Base-by-base conservation (phyloP, 2,113 vertebrate genomes). In the Mellivora capensis region DNA sequence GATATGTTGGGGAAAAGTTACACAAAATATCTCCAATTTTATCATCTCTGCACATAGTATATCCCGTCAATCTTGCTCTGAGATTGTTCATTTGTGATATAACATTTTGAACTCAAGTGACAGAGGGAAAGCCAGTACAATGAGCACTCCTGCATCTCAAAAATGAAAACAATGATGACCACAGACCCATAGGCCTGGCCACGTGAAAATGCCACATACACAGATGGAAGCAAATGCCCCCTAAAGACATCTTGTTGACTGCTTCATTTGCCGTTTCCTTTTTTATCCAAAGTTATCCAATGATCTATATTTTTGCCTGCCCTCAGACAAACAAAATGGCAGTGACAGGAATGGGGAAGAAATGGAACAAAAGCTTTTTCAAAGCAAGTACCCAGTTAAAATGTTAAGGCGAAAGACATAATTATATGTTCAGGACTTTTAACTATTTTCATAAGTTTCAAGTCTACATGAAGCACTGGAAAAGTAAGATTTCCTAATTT, bases 401-500 rank as follows among this genome's bases (percentile, higher is more conserved):
- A 76, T n/a, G 81, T 81, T 80, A 82, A 91, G 72, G 25, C 34
- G 72, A 95, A 96, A 90, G 49, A 47, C 8, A 5, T 92, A 97
- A 92, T 87, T 91, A 64, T 5, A 93, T 34, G 18, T 79, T 96
- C 31, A n/a, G 27, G 67, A 57, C n/a, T 72, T 79, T 94, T 86
- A 67, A 77, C 71, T 89, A 57, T 94, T 88, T 91, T 44, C 7
- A 15, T 57, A 96, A 93, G n/a, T 67, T 97, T 47, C 54, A 69
- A 27, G 80, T 83, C 47, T 93, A 12, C 39, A 49, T 79, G 54
- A 67, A 84, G n/a, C 25, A 27, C 37, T 77, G 8, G 79, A 72
- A 96, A 89, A 86, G 18, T 18, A 93, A 94, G 23, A 21, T 57
- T 1, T 79, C 57, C 80, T 97, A 90, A 96, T 96, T 94, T 87